Base-by-base conservation (phyloP, 2,888 invertebrate genomes). In the Cataglyphis albicans region DNA sequence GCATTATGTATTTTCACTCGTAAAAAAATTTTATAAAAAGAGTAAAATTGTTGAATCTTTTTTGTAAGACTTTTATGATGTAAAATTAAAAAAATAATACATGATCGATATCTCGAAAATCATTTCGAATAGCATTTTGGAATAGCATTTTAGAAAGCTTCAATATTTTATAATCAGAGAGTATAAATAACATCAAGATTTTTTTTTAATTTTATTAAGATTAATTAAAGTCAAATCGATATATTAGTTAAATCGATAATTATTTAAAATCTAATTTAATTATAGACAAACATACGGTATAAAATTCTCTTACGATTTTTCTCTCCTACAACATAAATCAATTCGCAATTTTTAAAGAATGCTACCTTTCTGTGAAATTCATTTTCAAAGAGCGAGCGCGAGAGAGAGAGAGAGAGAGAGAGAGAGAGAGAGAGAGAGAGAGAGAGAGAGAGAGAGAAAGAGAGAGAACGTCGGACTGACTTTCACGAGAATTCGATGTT, bases 401-500 rank as follows among this genome's bases (percentile, higher is more conserved):
- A 18, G 67, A 21, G 29, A 9, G 41, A 64, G 65, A 32, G 32
- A 25, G 44, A 35, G 7, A 67, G 18, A 18, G 67, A 21, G 29
- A 9, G 41, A 64, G 5, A 64, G 64, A 35, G 18, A 63, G 25
- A 63, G 44, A 25, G 29, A 18, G 67, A 21, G 29, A 9, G 41
- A 64, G 65, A 32, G 32, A 25, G 44, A 35, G 7, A 67, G 18
- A 18, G 67, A 21, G 29, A 9, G 41, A 64, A 12, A 64, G 64
- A 35, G 18, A 63, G 25, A 63, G 44, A 25, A 52, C 55, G 10
- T 44, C 15, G 52, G 3, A 21, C 29, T 68, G 68, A 48, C 76
- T 82, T 80, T 76, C 67, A 80, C 48, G 65, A 74, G 65, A 74
- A 32, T 57, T 61, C 57, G 64, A 82, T 59, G 44, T 76, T 76